Evolutionary conservation across 2,113 vertebrate species (phyloP).

Genomic region (Excalfactoria chinensis): DNA sequence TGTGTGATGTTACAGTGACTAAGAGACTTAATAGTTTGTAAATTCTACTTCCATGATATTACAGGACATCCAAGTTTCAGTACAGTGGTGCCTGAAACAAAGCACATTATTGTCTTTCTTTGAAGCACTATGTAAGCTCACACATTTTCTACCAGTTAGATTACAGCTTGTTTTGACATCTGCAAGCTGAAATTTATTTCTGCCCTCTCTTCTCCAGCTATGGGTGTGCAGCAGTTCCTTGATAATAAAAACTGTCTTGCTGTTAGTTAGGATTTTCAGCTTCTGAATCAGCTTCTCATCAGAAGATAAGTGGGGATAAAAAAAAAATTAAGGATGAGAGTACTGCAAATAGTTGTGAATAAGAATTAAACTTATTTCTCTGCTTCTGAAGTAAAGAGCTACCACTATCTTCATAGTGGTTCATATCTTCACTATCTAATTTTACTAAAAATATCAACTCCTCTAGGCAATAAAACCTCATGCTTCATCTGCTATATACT

Average conservation of each 20-base stretch:
- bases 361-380: not conserved
- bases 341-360: not conserved
- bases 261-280: not conserved
- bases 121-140: not conserved
- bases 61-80: not conserved
- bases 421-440: no score
- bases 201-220: not conserved
- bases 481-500: not conserved
- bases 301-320: not conserved
- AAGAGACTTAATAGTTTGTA: not conserved
- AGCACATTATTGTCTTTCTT: not conserved
- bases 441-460: not conserved
- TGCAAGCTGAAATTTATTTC: not conserved
- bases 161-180: not conserved
- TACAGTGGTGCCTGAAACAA: not conserved
- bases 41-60: not conserved
- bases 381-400: not conserved
- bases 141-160: not conserved
- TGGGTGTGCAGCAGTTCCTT: not conserved
- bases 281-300: not conserved
- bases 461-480: not conserved
- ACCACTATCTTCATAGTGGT: not conserved
- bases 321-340: not conserved
- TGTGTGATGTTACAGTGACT: not conserved
- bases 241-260: not conserved